Evolutionary conservation across 1,140 invertebrate genomes (phyloP).

Genomic region (Campodea augens): DNA sequence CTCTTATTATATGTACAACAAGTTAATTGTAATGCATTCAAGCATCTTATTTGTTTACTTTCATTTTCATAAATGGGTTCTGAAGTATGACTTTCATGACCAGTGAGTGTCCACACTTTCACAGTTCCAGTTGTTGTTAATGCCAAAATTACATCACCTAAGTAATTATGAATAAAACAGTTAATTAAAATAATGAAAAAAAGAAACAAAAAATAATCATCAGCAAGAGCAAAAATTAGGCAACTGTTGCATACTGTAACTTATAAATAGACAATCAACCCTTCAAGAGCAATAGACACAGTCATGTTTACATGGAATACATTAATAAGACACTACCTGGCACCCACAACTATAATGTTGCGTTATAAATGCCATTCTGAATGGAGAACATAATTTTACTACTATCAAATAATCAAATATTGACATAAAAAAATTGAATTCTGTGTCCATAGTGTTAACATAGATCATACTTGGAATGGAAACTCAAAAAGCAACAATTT

Average conservation of each 20-base stretch:
- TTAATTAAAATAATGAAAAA: not conserved
- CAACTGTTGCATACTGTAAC: not conserved
- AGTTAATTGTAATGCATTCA: slow-evolving; percentile 80
- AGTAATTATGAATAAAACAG: slow-evolving; percentile 14
- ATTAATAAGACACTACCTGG: no score
- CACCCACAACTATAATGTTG: no score
- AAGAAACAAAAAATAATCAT: slow-evolving; percentile 3
- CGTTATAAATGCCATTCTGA: no score
- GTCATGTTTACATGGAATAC: no score
- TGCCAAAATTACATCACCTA: slow-evolving; percentile 91
- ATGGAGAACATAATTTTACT: no score
- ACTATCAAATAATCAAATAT: no score
- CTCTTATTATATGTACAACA: slow-evolving; percentile 91
- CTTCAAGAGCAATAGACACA: no score
- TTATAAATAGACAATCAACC: not conserved
- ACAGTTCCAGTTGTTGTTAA: slow-evolving; percentile 91
- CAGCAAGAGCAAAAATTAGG: not conserved
- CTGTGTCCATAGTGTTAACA: no score
- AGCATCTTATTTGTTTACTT: slow-evolving; percentile 85
- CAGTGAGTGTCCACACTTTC: slow-evolving; percentile 90
- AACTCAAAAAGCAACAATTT: no score
- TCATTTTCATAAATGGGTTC: slow-evolving; percentile 91
- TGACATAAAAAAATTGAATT: no score
- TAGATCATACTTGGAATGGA: no score
- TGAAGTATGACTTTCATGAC: slow-evolving; percentile 41